phyloP scores from a whole-genome alignment of 2,113 vertebrate genomes.

The Malaclemys terrapin region DNA sequence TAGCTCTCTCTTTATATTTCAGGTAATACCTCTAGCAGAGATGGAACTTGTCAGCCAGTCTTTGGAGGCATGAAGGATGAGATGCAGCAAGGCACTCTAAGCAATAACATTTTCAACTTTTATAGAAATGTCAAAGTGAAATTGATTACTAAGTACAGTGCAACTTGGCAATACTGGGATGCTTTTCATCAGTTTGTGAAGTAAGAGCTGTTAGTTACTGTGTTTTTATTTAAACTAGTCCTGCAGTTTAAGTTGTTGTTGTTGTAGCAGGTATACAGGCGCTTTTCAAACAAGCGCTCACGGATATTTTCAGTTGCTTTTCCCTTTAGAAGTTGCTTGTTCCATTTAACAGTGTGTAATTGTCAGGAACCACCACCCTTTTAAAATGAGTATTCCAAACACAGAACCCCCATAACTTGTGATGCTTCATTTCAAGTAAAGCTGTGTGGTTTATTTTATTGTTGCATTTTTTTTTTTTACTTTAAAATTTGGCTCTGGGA shows the following conservation, averaged over 20 bases:
- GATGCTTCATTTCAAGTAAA: slow-evolving; percentile 41
- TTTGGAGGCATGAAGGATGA: background rate
- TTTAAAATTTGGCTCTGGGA: background rate
- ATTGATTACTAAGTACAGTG: fast-evolving
- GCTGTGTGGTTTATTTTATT: background rate
- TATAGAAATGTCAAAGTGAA: background rate
- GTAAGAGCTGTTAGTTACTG: background rate
- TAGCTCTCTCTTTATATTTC: slow-evolving; percentile 30
- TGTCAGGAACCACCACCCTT: fast-evolving
- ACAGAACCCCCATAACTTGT: background rate
- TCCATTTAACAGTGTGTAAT: background rate
- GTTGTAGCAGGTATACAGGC: background rate
- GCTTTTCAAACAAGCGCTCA: background rate
- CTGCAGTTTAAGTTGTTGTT: fast-evolving
- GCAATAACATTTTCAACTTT: background rate
- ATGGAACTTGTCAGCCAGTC: background rate
- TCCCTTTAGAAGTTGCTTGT: background rate
- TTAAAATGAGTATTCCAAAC: background rate
- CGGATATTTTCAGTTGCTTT: background rate
- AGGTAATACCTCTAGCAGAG: slow-evolving; percentile 49
- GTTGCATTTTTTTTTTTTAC: background rate
- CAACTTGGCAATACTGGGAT: background rate
- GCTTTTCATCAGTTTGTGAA: background rate
- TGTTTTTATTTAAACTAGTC: fast-evolving
- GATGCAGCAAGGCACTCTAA: background rate